These are phyloP conservation scores for Corythoichthys intestinalis DNA, from an alignment of 2,113 vertebrate species.

Conservation along the genomic window DNA sequence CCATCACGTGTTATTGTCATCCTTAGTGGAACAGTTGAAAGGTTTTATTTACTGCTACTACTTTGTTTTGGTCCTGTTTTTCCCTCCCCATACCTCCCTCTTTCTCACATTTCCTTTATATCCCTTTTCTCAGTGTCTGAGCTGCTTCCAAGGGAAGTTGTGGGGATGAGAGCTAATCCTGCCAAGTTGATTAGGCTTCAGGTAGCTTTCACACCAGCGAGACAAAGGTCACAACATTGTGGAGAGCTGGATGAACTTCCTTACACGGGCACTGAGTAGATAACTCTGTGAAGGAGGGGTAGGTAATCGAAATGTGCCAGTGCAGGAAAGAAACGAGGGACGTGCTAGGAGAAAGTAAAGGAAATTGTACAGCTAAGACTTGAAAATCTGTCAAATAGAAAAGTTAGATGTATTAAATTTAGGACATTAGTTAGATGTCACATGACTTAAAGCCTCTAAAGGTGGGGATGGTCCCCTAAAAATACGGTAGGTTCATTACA, in stretches of 20 bases:
- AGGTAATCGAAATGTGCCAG: slow-evolving; percentile 65
- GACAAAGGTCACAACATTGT: slow-evolving; percentile 65
- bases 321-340: slow-evolving; percentile 54
- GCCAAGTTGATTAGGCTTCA: slow-evolving; percentile 69
- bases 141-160: slow-evolving; percentile 54
- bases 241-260: slow-evolving; percentile 62
- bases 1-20: slow-evolving; percentile 61
- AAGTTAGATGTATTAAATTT: neutral
- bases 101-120: slow-evolving; percentile 44
- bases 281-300: slow-evolving; percentile 61
- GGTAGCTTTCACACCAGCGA: slow-evolving; percentile 59
- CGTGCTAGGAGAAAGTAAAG: slow-evolving; percentile 29
- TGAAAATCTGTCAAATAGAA: slow-evolving; percentile 15
- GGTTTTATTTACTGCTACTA: slow-evolving; percentile 55
- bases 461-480: no score
- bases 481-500: no score
- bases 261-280: slow-evolving; percentile 63
- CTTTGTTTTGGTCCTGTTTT: slow-evolving; percentile 54
- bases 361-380: slow-evolving; percentile 1
- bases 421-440: neutral
- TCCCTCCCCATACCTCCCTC: slow-evolving; percentile 37
- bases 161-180: slow-evolving; percentile 68
- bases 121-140: slow-evolving; percentile 44
- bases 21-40: slow-evolving; percentile 34
- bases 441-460: no score